Conservation (phyloP, 2,113 vertebrate genomes). For the Numenius arquata region DNA sequence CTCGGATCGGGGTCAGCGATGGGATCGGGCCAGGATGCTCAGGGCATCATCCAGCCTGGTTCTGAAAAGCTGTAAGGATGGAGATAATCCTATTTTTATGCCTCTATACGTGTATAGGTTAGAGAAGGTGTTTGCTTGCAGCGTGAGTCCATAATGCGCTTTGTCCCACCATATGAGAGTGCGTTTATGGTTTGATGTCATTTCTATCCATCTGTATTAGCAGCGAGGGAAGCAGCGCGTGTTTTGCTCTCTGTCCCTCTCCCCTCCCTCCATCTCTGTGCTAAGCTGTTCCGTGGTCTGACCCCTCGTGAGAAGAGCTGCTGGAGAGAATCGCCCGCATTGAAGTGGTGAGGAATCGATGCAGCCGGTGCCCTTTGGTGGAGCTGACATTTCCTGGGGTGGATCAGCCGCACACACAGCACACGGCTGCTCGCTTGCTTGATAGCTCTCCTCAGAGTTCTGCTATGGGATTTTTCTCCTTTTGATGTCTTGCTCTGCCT, state of each 20-base stretch:
- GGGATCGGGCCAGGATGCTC: not conserved
- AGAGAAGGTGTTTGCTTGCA: not conserved
- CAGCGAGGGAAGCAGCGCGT: not conserved
- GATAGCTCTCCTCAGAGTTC: not conserved
- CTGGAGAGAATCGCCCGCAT: not conserved
- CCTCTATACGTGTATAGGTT: accelerated
- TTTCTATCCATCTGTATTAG: not conserved
- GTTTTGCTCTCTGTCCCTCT: not conserved
- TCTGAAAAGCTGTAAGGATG: not conserved
- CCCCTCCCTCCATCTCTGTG: not conserved
- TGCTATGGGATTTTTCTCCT: not conserved
- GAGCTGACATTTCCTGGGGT: not conserved
- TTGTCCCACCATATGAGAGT: not conserved
- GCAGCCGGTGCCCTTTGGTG: not conserved
- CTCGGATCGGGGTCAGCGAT: too few species aligned
- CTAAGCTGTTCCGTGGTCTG: not conserved
- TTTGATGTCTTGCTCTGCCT: not conserved
- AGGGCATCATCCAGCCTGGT: not conserved
- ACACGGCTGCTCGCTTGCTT: not conserved
- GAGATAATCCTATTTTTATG: not conserved
- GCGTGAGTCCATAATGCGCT: not conserved
- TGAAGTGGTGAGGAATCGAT: not conserved
- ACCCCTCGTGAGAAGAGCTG: not conserved
- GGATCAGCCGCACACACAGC: not conserved
- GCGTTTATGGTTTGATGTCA: not conserved